Evolutionary conservation across 1,140 invertebrate species (phyloP).

Genomic region (Meloidogyne floridensis): DNA sequence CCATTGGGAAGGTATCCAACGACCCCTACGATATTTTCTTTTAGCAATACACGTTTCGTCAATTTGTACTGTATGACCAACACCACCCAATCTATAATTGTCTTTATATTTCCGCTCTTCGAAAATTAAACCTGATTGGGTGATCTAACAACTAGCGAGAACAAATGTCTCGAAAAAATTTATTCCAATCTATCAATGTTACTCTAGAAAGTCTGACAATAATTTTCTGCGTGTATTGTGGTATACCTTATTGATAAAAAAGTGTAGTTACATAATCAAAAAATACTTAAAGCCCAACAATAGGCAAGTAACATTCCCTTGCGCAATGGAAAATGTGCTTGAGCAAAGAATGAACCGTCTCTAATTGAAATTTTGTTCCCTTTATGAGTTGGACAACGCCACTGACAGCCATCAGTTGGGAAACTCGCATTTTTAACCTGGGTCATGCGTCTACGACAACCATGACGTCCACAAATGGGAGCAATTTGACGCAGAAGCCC

Average conservation of each 20-base stretch:
- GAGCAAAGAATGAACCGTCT: not conserved
- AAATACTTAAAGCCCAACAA: slow-evolving; percentile 11
- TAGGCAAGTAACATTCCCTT: slow-evolving; percentile 6
- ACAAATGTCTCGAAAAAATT: slow-evolving; percentile 1
- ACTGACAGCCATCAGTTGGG: not conserved
- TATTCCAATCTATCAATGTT: not conserved
- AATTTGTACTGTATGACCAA: slow-evolving; percentile 11
- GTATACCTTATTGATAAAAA: too few species aligned
- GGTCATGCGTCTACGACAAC: slow-evolving; percentile 13
- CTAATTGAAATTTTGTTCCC: not conserved
- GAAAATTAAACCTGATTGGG: not conserved
- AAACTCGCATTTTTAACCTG: slow-evolving; percentile 1
- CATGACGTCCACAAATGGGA: not conserved
- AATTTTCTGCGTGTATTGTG: not conserved
- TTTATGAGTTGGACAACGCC: slow-evolving; percentile 15
- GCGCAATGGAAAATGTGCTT: not conserved
- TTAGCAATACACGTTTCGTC: not conserved
- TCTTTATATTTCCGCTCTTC: too few species aligned
- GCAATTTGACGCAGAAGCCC: slow-evolving; percentile 15
- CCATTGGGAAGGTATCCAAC: not conserved
- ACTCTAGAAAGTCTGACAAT: not conserved
- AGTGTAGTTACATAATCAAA: not conserved
- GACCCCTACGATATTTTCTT: not conserved
- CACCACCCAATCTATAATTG: slow-evolving; percentile 17
- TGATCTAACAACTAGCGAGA: not conserved